These are phyloP conservation scores for Pipistrellus pygmaeus DNA, from an alignment of 2,797 vertebrate species.

Conservation along the genomic window DNA sequence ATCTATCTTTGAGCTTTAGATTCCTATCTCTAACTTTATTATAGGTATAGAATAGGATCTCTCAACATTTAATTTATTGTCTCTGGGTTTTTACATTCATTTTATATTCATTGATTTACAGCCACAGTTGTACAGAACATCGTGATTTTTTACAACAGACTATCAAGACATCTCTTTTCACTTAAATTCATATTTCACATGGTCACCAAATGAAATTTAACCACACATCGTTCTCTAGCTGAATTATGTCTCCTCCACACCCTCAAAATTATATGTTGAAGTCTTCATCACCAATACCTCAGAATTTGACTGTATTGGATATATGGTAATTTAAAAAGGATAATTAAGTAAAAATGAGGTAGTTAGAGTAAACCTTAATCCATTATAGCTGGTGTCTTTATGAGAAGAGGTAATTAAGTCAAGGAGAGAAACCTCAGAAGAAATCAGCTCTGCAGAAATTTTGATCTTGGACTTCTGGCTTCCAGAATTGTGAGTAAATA, in stretches of 20 bases:
- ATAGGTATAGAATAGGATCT: background rate
- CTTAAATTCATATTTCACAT: background rate
- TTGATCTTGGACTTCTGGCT: background rate
- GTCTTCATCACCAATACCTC: background rate
- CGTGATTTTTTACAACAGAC: background rate
- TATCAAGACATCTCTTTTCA: background rate
- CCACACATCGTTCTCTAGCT: background rate
- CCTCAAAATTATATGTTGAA: background rate
- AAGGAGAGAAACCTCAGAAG: background rate
- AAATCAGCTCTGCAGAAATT: background rate
- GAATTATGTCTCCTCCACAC: background rate
- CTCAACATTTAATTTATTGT: background rate
- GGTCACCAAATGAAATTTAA: background rate
- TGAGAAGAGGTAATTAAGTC: background rate
- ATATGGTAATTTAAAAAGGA: background rate
- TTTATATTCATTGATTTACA: background rate
- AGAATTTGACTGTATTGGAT: background rate
- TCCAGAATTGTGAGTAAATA: conserved; percentile 26
- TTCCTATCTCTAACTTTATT: background rate
- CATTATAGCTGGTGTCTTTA: background rate
- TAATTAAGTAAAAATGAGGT: background rate
- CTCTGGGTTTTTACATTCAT: background rate
- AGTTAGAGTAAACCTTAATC: background rate
- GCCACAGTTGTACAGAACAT: background rate
- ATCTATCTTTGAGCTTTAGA: background rate